Evolutionary conservation across 2,113 vertebrate species (phyloP).

Genomic region (Boulengeromyrus knoepffleri): DNA sequence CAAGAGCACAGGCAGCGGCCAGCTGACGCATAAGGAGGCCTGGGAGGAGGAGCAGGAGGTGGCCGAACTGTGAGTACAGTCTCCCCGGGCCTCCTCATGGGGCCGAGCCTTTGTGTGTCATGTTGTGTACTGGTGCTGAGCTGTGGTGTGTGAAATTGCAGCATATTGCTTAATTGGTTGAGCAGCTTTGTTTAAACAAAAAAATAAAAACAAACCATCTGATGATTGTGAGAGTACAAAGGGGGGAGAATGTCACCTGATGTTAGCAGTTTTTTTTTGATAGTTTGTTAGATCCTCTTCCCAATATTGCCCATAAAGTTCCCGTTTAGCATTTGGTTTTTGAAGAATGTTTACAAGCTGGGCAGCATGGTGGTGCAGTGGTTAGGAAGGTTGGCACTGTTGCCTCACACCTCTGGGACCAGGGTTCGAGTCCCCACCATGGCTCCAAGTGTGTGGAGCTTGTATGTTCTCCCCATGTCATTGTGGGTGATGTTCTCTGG

Average conservation of each 20-base stretch:
- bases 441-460: background rate
- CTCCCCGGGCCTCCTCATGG: too few relatives aligned
- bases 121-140: background rate
- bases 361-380: background rate
- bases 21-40: constrained; percentile 94
- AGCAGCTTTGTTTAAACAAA: background rate
- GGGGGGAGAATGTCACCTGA: background rate
- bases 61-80: constrained; percentile 85
- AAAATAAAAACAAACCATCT: background rate
- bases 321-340: background rate
- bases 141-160: background rate
- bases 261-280: background rate
- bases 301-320: background rate
- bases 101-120: background rate
- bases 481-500: background rate
- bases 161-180: background rate
- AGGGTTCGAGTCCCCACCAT: background rate
- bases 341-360: background rate
- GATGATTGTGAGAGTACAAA: background rate
- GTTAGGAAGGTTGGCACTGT: too few relatives aligned
- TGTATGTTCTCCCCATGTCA: background rate
- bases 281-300: background rate
- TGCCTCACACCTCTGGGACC: too few relatives aligned
- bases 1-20: constrained; percentile 93
- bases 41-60: constrained; percentile 99